These are phyloP conservation scores for Eupithecia subumbrata DNA, from an alignment of 2,888 invertebrate genomes.

Conservation along the genomic window DNA sequence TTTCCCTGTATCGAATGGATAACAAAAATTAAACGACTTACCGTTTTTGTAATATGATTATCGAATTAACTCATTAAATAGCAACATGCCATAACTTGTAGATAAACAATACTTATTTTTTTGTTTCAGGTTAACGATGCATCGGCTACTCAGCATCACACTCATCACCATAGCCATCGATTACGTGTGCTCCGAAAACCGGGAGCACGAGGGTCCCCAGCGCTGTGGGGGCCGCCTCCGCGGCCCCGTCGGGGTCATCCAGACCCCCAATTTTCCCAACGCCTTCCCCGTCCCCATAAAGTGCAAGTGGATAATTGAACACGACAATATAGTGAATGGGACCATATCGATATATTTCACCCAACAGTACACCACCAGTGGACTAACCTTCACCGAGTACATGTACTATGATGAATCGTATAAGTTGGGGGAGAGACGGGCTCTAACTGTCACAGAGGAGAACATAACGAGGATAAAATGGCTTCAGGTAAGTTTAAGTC, in stretches of 20 bases:
- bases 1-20: no score
- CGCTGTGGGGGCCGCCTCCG: slow-evolving; percentile 87
- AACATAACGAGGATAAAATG: slow-evolving; percentile 87
- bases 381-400: slow-evolving; percentile 90
- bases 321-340: slow-evolving; percentile 88
- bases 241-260: slow-evolving; percentile 87
- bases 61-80: no score
- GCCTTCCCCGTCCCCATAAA: slow-evolving; percentile 92
- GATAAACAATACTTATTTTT: neutral
- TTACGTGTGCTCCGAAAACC: slow-evolving; percentile 58
- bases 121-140: slow-evolving; percentile 71
- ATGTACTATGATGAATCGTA: slow-evolving; percentile 88
- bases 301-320: slow-evolving; percentile 93
- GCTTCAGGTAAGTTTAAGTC: slow-evolving; percentile 75
- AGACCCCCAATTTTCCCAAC: slow-evolving; percentile 93
- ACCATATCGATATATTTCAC: slow-evolving; percentile 94
- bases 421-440: slow-evolving; percentile 86
- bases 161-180: slow-evolving; percentile 64
- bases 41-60: no score
- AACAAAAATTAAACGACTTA: no score
- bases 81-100: no score
- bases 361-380: slow-evolving; percentile 93
- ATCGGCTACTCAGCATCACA: slow-evolving; percentile 64
- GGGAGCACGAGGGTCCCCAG: slow-evolving; percentile 72
- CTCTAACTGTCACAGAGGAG: slow-evolving; percentile 89